These are phyloP conservation scores for Diorhabda elongata DNA, from an alignment of 1,140 invertebrate species.

Conservation along the genomic window DNA sequence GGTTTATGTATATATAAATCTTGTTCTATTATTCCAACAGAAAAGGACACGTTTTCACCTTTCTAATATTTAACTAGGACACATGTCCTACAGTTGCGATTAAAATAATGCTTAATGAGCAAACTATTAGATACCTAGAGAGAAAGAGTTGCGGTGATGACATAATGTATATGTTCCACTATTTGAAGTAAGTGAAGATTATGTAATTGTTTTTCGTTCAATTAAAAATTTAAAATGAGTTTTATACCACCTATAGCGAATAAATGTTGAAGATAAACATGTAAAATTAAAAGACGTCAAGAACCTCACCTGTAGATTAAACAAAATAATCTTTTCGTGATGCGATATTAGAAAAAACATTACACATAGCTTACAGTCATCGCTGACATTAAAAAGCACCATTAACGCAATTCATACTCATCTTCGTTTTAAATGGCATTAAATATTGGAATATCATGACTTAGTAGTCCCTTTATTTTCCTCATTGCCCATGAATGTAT, in stretches of 20 bases:
- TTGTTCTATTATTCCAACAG: no score
- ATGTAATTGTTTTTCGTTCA: not conserved
- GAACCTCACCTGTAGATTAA: not conserved
- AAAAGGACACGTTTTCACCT: not conserved
- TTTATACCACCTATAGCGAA: not conserved
- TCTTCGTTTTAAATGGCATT: slow-evolving; percentile 7
- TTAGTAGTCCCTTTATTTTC: slow-evolving; percentile 1
- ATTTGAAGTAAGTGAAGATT: not conserved
- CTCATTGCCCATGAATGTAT: not conserved
- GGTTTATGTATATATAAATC: no score
- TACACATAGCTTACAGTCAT: not conserved
- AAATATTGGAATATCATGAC: slow-evolving; percentile 4
- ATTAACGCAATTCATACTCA: slow-evolving; percentile 4
- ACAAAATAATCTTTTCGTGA: slow-evolving; percentile 6
- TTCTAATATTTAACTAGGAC: slow-evolving; percentile 3
- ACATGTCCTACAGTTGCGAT: not conserved
- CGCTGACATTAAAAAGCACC: not conserved
- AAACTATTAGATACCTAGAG: not conserved
- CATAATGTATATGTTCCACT: not conserved
- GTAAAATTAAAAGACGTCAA: not conserved
- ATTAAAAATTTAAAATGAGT: not conserved
- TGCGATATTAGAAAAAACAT: not conserved
- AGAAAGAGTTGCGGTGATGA: not conserved
- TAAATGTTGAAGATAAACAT: not conserved
- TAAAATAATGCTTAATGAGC: not conserved